Evolutionary conservation across 2,797 vertebrate genomes (phyloP), one percentile per base, ranked within the genome.

Genomic region (Uromys caudimaculatus): DNA sequence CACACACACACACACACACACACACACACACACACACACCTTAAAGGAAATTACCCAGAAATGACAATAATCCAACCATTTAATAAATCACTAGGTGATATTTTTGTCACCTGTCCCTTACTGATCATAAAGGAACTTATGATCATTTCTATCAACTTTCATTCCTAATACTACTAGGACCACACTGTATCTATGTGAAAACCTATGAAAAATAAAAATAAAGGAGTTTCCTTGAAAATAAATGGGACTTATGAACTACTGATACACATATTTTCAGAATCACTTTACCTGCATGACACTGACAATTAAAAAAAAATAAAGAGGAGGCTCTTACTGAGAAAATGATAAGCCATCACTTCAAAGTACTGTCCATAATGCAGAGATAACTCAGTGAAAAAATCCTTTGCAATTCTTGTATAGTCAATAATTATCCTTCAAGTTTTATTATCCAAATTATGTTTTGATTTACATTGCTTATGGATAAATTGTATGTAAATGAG

Each of bases 401-500:
- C 35, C 71, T 27, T 50, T 6, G 23, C 12, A 27, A 27, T 32
- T 19, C 56, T 64, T 19, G 3, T 87, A 17, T 62, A 77, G 92
- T 32, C 38, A 90, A 60, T 35, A 89, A 21, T 76, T 9, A 27
- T 89, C 14, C 27, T 91, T 94, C 8, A 17, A 52, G 32, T 88
- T 91, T 82, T 90, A 87, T 90, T 77, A 86, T 41, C 11, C 9
- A 32, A 89, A 85, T 89, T 95, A 78, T 84, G 85, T 93, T 90
- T 89, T 85, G 35, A 2, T 93, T 95, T 87, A 84, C 84, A 82
- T 75, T 89, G 24, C 9, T 92, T 69, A 13, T 85, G 47, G 86
- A 41, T 90, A 88, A 95, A 75, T 73, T 89, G 52, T 91, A 73
- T 90, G 50, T 58, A 82, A 92, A 95, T 90, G 6, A 92, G 41